Evolutionary conservation across 1,140 invertebrate species (phyloP).

Genomic region (Drosophila simulans): DNA sequence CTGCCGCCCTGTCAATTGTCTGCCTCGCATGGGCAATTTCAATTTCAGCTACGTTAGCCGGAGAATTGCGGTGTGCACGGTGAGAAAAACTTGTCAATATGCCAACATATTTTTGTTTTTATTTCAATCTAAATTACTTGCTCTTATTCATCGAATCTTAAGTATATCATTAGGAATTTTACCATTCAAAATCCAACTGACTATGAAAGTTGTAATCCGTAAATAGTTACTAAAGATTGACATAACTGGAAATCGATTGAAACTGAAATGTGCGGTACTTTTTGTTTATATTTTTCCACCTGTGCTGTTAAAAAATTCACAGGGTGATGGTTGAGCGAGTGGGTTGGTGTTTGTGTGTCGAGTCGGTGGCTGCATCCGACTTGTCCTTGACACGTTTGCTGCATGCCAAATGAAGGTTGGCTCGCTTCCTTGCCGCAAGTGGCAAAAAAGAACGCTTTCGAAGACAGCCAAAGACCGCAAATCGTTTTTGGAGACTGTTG

Average conservation of each 20-base stretch:
- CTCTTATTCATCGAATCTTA: too few species aligned
- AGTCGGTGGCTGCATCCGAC: conserved; percentile 49
- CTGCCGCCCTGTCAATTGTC: conserved; percentile 46
- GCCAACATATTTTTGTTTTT: too few species aligned
- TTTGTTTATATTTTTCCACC: conserved; percentile 1
- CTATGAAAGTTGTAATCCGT: not conserved
- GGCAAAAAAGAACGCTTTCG: conserved; percentile 32
- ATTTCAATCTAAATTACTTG: too few species aligned
- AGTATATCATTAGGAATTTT: too few species aligned
- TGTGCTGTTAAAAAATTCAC: conserved; percentile 4
- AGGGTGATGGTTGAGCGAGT: not conserved
- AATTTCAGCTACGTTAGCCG: conserved; percentile 49
- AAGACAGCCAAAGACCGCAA: conserved; percentile 52
- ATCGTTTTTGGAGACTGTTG: conserved; percentile 64
- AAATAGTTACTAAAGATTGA: too few species aligned
- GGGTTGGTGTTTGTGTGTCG: conserved; percentile 11
- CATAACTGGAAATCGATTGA: too few species aligned
- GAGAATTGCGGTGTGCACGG: not conserved
- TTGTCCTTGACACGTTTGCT: conserved; percentile 71
- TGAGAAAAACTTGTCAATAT: not conserved
- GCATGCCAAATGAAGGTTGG: conserved; percentile 72
- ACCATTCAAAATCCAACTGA: not conserved
- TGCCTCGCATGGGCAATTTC: conserved; percentile 59
- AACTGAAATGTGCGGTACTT: too few species aligned
- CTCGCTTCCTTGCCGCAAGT: conserved; percentile 33